Conservation (phyloP, 2,888 invertebrate genomes). For the Monoplex corrugatus region DNA sequence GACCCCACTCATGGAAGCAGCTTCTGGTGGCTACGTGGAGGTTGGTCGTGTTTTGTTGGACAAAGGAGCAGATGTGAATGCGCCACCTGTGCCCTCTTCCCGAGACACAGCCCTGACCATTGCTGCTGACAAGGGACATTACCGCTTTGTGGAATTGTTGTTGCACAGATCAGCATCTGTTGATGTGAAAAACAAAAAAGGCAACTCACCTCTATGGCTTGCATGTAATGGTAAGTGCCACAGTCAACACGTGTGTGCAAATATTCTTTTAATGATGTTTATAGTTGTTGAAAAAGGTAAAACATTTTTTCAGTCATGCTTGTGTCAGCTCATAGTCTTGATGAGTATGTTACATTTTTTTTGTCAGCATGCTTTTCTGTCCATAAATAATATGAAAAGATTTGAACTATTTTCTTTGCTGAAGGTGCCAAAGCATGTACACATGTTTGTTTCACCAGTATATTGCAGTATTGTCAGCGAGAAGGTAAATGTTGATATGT, state of each 20-base stretch:
- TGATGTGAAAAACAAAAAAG: constrained; percentile 99
- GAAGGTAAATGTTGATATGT: too few relatives aligned
- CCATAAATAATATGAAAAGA: too few relatives aligned
- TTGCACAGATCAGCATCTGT: constrained; percentile 89
- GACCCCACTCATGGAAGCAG: constrained; percentile 99
- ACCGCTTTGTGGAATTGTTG: constrained; percentile 86
- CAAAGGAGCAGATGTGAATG: constrained; percentile 99
- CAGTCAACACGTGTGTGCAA: too few relatives aligned
- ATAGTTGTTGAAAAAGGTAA: background rate
- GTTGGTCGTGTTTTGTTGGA: constrained; percentile 97
- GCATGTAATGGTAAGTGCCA: constrained; percentile 90
- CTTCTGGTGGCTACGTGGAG: constrained; percentile 99
- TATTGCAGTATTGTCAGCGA: too few relatives aligned
- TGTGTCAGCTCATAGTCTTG: too few relatives aligned
- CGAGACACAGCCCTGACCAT: constrained; percentile 99
- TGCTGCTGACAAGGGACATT: constrained; percentile 99
- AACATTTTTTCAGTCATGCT: too few relatives aligned
- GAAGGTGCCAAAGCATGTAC: too few relatives aligned
- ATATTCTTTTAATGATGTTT: background rate
- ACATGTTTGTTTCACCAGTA: too few relatives aligned
- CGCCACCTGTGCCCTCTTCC: constrained; percentile 98
- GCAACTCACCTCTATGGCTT: constrained; percentile 98
- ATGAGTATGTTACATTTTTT: too few relatives aligned
- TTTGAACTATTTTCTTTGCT: too few relatives aligned
- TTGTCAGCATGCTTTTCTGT: too few relatives aligned